phyloP scores from a whole-genome alignment of 2,113 vertebrate genomes.

The Tricholaema leucomelas region DNA sequence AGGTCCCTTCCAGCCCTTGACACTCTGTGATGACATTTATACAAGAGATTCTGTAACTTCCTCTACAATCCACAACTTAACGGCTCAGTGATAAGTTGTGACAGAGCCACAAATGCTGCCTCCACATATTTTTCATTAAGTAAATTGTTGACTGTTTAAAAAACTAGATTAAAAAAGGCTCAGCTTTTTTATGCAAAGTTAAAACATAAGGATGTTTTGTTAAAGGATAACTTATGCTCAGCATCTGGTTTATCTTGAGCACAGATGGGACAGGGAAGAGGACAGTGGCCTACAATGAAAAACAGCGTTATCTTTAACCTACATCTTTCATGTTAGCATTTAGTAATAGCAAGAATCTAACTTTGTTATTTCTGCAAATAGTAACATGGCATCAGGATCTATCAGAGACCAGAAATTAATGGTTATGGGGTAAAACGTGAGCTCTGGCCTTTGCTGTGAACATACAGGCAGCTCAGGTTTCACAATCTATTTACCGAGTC shows the following conservation, averaged over 20 bases:
- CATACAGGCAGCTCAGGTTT: constrained; percentile 18
- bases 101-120: background rate
- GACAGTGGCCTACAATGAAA: constrained; percentile 11
- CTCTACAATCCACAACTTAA: background rate
- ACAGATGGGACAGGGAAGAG: background rate
- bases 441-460: background rate
- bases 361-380: constrained; percentile 25
- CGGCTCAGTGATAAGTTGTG: background rate
- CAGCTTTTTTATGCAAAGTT: background rate
- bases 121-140: background rate
- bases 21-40: background rate
- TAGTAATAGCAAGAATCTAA: constrained; percentile 4
- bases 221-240: constrained; percentile 21
- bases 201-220: background rate
- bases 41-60: background rate
- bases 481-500: constrained; percentile 40
- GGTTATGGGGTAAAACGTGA: background rate
- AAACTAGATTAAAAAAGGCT: background rate
- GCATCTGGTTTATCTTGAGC: background rate
- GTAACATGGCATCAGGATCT: background rate
- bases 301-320: constrained; percentile 47
- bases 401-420: constrained; percentile 17
- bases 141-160: background rate
- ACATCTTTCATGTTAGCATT: constrained; percentile 24
- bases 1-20: too few relatives aligned